Conservation (phyloP, 2,888 invertebrate species). For the Corbicula japonica region DNA sequence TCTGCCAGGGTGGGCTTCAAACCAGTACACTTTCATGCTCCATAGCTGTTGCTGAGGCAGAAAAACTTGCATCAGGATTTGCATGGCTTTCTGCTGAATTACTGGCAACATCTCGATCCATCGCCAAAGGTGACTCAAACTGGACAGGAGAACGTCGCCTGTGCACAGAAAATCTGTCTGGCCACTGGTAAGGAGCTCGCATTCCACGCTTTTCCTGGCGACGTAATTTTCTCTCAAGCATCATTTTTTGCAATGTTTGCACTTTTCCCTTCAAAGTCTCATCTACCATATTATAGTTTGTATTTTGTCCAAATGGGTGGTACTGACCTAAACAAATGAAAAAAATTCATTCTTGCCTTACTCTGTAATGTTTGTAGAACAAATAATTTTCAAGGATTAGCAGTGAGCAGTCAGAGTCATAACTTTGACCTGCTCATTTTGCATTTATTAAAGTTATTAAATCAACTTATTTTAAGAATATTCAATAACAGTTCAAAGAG, state of each 20-base stretch:
- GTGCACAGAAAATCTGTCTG: conserved; percentile 37
- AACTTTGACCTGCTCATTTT: too few relatives aligned
- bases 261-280: conserved; percentile 92
- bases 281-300: background rate
- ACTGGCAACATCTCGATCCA: conserved; percentile 49
- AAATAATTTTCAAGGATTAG: too few relatives aligned
- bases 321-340: too few relatives aligned
- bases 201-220: conserved; percentile 91
- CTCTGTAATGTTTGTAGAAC: too few relatives aligned
- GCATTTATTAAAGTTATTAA: too few relatives aligned
- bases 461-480: too few relatives aligned
- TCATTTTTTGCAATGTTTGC: conserved; percentile 94
- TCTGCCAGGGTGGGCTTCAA: conserved; percentile 63
- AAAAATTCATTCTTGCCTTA: too few relatives aligned
- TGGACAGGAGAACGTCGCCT: conserved; percentile 27
- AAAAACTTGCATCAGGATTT: conserved; percentile 42
- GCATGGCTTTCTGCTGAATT: conserved; percentile 28
- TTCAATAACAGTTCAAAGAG: too few relatives aligned
- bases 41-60: conserved; percentile 52
- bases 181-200: conserved; percentile 77
- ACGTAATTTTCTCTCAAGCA: conserved; percentile 94
- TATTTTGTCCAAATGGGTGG: too few relatives aligned
- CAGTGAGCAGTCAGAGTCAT: too few relatives aligned
- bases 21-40: conserved; percentile 77
- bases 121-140: conserved; percentile 34